Base-by-base conservation (phyloP, 2,888 invertebrate species). In the Metopia argyrocephala region DNA sequence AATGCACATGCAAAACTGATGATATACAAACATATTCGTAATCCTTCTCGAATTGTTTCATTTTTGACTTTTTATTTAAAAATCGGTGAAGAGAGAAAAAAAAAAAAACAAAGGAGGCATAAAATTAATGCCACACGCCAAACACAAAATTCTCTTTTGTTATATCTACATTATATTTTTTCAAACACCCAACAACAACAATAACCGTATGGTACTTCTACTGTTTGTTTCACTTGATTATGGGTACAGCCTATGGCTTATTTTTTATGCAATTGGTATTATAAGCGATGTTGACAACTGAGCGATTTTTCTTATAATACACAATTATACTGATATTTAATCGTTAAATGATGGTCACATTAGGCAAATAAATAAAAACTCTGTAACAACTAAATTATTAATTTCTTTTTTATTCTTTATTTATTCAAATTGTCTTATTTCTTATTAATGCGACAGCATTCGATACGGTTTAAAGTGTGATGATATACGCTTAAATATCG, bases 21-120 rank as follows among this genome's bases (percentile, higher is more conserved):
- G 62, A 59, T 68, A 66, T 46, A 27, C 56, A 61, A 73, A 71
- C 65, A 73, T 65, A 59, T 20, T 59, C 64, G 76, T 76, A 79
- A 83, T 81, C 82, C 82, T 78, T 69, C 69, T 73, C n/a, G n/a
- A n/a, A 82, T 82, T 83, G 82, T 83, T 82, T 66, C 69, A 59
- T 65, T 61, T 64, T 71, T 78, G 79, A 78, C 69, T 82, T 81
- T n/a, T 64, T 59, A 76, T 80, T 80, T 80, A 69, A 71, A 75
- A 79, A 56, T 66, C 66, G 61, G 4, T 27, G 25, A 15, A 56
- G 54, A 52, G 50, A 54, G 48, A 54, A 50, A 45, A 20, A 50
- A 73, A 25, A n/a, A 4, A 52, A 70, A 69, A 68, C 31, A 25
- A 76, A 70, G 20, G 31, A 62, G 38, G 38, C 38, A 38, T 38